Evolutionary conservation across 2,113 vertebrate genomes (phyloP).

Genomic region (Scolopax mira): DNA sequence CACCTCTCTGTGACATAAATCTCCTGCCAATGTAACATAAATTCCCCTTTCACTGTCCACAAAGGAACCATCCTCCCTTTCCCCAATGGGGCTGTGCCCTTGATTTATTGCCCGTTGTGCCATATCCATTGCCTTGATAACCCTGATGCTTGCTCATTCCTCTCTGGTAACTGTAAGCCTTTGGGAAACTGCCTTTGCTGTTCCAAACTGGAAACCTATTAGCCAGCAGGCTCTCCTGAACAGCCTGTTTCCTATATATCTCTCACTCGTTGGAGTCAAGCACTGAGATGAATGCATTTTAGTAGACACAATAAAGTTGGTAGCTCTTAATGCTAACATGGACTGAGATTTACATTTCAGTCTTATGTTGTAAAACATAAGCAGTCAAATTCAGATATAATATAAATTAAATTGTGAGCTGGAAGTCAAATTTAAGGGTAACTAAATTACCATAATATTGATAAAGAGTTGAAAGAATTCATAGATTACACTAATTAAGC

Average conservation of each 20-base stretch:
- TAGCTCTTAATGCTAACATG: background rate
- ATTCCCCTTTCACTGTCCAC: background rate
- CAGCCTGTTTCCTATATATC: background rate
- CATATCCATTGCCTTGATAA: background rate
- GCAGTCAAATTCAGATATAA: background rate
- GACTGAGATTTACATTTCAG: background rate
- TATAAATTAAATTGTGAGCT: background rate
- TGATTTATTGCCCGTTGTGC: background rate
- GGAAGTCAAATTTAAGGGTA: background rate
- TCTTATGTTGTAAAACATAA: background rate
- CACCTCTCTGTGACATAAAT: background rate
- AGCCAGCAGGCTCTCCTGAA: background rate
- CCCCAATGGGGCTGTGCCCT: rapidly evolving
- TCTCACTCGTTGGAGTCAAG: background rate
- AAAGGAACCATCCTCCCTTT: background rate
- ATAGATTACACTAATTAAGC: background rate
- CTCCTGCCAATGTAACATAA: background rate
- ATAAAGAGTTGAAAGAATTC: background rate
- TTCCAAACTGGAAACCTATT: background rate
- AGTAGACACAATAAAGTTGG: background rate
- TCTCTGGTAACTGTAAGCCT: background rate
- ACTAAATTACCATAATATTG: background rate
- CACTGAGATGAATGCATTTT: background rate
- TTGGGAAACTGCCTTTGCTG: background rate
- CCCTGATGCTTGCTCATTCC: background rate